Evolutionary conservation across 2,113 vertebrate genomes (phyloP).

Genomic region (Elachura formosa): DNA sequence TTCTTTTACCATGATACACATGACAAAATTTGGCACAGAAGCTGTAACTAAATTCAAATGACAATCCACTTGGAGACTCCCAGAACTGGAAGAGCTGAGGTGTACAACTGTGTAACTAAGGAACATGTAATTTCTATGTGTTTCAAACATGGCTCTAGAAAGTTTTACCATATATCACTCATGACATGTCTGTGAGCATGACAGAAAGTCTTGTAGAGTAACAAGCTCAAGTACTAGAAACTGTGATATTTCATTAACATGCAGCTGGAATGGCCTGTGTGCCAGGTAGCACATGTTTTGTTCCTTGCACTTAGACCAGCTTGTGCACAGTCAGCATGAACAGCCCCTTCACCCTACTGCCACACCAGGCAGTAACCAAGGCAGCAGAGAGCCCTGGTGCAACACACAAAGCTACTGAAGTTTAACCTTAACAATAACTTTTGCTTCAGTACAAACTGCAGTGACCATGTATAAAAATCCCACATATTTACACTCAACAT

Average conservation of each 20-base stretch:
- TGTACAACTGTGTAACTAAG: neutral
- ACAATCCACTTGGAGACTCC: neutral
- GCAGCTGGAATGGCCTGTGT: neutral
- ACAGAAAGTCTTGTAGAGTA: neutral
- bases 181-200: neutral
- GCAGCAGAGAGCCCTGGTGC: neutral
- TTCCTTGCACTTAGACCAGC: neutral
- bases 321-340: neutral
- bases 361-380: rapidly evolving
- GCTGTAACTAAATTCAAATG: neutral
- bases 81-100: neutral
- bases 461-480: neutral
- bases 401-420: neutral
- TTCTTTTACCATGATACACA: neutral
- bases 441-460: neutral
- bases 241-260: neutral
- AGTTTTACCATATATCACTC: neutral
- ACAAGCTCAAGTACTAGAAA: neutral
- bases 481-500: neutral
- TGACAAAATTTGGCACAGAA: neutral
- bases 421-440: neutral
- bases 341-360: neutral
- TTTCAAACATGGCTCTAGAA: neutral
- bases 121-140: neutral
- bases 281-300: neutral